phyloP scores from a whole-genome alignment of 1,140 invertebrate genomes.

The Zelostemma sp. region DNA sequence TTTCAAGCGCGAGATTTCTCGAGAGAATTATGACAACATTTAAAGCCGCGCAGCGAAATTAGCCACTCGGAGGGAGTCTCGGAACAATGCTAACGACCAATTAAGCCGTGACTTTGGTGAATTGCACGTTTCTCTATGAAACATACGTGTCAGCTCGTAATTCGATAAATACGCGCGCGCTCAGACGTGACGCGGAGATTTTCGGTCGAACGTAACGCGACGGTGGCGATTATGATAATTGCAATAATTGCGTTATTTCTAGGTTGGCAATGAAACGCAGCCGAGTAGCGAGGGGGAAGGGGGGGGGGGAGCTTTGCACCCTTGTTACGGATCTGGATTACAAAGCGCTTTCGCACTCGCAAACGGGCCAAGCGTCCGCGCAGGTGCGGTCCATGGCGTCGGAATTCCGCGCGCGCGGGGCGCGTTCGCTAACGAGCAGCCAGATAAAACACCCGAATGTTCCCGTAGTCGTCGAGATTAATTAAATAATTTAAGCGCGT shows the following conservation, averaged over 20 bases:
- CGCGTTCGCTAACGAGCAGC: slow-evolving; percentile 61
- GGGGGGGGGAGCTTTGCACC: slow-evolving; percentile 33
- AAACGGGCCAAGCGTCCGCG: slow-evolving; percentile 13
- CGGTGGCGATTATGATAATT: slow-evolving; percentile 57
- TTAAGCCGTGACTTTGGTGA: not conserved
- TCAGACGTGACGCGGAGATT: slow-evolving; percentile 22
- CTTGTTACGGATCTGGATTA: slow-evolving; percentile 29
- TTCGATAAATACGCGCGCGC: slow-evolving; percentile 16
- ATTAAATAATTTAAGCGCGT: slow-evolving; percentile 66
- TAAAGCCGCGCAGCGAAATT: not conserved
- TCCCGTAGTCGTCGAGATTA: slow-evolving; percentile 58
- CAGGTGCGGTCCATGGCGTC: slow-evolving; percentile 49
- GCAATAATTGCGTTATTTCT: slow-evolving; percentile 52
- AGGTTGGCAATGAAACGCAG: slow-evolving; percentile 49
- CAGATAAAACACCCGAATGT: slow-evolving; percentile 64
- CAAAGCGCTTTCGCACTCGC: slow-evolving; percentile 11
- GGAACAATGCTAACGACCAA: not conserved
- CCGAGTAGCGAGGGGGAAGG: slow-evolving; percentile 28
- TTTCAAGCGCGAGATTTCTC: too few relatives aligned
- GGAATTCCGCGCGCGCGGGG: slow-evolving; percentile 33
- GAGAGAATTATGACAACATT: too few relatives aligned
- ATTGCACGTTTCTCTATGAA: not conserved
- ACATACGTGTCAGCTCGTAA: not conserved
- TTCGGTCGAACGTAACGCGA: slow-evolving; percentile 26
- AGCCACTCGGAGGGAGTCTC: not conserved